phyloP scores from a whole-genome alignment of 2,113 vertebrate species.

The Zapornia atra region DNA sequence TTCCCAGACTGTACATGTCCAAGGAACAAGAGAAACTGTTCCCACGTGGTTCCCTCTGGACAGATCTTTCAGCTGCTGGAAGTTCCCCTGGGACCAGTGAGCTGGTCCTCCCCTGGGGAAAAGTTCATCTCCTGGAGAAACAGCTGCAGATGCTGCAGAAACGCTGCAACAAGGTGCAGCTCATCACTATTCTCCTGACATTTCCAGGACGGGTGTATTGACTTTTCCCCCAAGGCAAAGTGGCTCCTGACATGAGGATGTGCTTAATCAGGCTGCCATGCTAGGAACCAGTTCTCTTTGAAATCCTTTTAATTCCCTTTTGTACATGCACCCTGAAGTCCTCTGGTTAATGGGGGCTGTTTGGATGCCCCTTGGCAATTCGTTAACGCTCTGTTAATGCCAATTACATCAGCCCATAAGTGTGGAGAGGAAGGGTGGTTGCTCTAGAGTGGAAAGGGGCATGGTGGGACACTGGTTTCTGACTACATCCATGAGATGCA shows the following conservation, averaged over 20 bases:
- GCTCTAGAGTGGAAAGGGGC: not conserved
- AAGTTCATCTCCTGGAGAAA: not conserved
- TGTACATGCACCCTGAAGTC: not conserved
- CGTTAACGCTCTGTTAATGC: constrained; percentile 15
- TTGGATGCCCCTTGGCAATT: not conserved
- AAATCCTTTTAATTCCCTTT: not conserved
- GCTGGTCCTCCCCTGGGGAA: not conserved
- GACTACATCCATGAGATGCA: not conserved
- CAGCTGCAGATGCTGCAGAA: not conserved
- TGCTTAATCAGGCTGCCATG: not conserved
- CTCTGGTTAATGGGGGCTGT: not conserved
- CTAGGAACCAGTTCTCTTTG: not conserved
- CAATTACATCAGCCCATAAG: not conserved
- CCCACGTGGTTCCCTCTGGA: not conserved
- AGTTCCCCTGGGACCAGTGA: not conserved
- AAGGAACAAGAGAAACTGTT: not conserved
- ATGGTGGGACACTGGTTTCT: not conserved
- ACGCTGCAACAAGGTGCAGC: not conserved
- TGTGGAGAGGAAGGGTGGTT: not conserved
- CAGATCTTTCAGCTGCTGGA: not conserved
- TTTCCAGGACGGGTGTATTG: not conserved
- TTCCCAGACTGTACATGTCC: not conserved
- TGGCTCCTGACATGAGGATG: not conserved
- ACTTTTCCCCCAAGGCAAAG: not conserved
- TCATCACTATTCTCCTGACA: not conserved